A percentile compares a stretch with the other conserved stretches of the same genome.
phyloP scores from a whole-genome alignment of 2,797 vertebrate genomes.

The Poeciliopsis infans region DNA sequence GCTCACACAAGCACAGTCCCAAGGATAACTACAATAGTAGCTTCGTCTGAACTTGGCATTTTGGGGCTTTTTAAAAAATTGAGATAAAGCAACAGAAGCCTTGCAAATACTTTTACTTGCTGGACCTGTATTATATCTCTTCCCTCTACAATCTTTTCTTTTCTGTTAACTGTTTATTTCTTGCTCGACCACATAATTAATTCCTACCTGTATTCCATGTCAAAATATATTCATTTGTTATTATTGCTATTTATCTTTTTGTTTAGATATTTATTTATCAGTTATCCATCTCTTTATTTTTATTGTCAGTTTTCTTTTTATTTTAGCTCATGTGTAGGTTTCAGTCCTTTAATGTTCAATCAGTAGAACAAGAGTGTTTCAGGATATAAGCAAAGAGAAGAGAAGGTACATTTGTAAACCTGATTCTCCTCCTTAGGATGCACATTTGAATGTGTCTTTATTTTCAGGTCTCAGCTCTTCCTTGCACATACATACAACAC shows the following conservation, averaged over 20 bases:
- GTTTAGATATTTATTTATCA: too few relatives aligned
- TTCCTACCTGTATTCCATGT: not conserved
- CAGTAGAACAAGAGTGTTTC: not conserved
- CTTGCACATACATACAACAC: too few relatives aligned
- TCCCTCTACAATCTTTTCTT: not conserved
- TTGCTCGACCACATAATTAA: not conserved
- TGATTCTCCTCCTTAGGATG: too few relatives aligned
- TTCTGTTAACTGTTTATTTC: not conserved
- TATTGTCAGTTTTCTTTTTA: not conserved
- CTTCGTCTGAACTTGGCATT: not conserved
- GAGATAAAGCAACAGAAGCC: not conserved
- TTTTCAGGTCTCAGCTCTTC: too few relatives aligned
- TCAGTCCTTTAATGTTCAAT: not conserved
- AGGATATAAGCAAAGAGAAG: too few relatives aligned
- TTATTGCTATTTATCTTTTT: not conserved
- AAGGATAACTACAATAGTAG: not conserved
- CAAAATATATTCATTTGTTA: not conserved
- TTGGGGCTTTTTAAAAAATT: not conserved
- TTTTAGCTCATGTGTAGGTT: not conserved
- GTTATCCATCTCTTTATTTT: not conserved
- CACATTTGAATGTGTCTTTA: too few relatives aligned
- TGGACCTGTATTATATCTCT: not conserved
- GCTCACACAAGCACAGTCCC: not conserved
- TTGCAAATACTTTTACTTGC: not conserved
- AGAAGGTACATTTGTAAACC: too few relatives aligned